These are phyloP conservation scores for Megatriorchis doriae DNA, from an alignment of 2,113 vertebrate species.

Conservation along the genomic window DNA sequence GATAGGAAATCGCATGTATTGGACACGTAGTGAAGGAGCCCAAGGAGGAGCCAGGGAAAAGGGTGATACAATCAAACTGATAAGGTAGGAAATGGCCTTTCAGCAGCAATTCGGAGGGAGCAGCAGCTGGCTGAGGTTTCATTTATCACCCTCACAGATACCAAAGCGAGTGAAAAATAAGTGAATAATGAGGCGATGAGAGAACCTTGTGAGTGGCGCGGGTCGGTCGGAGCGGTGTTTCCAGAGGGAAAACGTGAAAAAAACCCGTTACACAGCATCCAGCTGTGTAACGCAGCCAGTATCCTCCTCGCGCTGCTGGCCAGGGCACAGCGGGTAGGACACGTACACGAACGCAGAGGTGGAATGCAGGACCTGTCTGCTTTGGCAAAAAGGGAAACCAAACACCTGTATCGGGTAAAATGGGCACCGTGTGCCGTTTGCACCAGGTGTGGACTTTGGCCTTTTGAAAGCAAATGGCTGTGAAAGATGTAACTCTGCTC, in stretches of 20 bases:
- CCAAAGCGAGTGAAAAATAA: neutral
- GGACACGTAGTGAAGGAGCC: neutral
- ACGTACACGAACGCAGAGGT: accelerated
- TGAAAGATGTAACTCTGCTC: neutral
- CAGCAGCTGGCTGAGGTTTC: neutral
- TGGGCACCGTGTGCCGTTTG: accelerated
- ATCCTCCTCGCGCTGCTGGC: neutral
- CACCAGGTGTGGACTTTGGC: neutral
- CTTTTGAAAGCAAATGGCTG: neutral
- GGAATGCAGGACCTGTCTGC: neutral
- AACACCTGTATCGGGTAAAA: neutral
- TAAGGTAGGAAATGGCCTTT: neutral
- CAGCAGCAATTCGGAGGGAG: neutral
- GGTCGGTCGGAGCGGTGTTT: neutral
- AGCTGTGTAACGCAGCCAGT: accelerated
- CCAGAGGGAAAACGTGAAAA: neutral
- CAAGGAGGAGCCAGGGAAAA: neutral
- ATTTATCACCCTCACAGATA: neutral
- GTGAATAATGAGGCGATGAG: neutral
- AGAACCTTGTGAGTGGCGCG: accelerated
- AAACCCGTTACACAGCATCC: too few species aligned
- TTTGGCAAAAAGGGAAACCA: neutral
- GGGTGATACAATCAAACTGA: neutral
- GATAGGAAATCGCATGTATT: neutral
- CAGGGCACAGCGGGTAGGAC: neutral